Evolutionary conservation across 1,140 invertebrate genomes (phyloP), one percentile per base, ranked within the genome.

Genomic region (Eupristina koningsbergeri): DNA sequence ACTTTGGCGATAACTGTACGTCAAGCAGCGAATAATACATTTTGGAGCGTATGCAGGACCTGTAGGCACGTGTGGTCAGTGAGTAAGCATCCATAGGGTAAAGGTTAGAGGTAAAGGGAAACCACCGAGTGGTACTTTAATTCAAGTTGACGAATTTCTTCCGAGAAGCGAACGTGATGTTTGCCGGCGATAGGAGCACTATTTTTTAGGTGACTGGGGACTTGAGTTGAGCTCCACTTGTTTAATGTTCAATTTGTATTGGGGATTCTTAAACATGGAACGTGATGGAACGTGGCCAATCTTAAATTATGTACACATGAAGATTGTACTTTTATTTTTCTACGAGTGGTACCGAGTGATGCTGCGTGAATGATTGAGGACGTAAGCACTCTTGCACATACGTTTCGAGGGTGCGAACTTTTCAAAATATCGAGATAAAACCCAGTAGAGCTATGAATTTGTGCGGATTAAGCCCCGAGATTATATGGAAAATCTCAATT

Each of bases 131-230:
- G 47, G 50, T 36, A 64, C 47, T 81, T 73, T 73, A 58, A 81
- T 81, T 69, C 22, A 61, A 73, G 47, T 61, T 36, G 50, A 15
- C 53, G n/a, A 81, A 81, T 74, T 74, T 81, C 45, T 81, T 73
- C 45, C 47, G 11, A 80, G 41, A 80, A 80, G 15, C 58, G 39
- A 78, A 78, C 76, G 76, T 78, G 76, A 78, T 78, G 39, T 78
- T 78, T 78, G 45, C 17, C 47, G 22, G 17, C 41, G 39, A 53
- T 75, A 19, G 15, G 45, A 53, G n/a, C n/a, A 19, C 29, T 47
- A 73, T 73, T 45, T 17, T 45, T 73, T 73, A 73, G 39, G 11
- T 11, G n/a, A 45, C 34, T 1, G 0, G 29, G 15, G 15, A 3
- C 1, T 34, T 1, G 15, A 26, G 22, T 39, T 36, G 41, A 41